A percentile compares a stretch with the other conserved stretches of the same genome.
These are phyloP conservation scores for Orbicella faveolata DNA, from an alignment of 64 coral and sea anemone genomes.

Conservation along the genomic window DNA sequence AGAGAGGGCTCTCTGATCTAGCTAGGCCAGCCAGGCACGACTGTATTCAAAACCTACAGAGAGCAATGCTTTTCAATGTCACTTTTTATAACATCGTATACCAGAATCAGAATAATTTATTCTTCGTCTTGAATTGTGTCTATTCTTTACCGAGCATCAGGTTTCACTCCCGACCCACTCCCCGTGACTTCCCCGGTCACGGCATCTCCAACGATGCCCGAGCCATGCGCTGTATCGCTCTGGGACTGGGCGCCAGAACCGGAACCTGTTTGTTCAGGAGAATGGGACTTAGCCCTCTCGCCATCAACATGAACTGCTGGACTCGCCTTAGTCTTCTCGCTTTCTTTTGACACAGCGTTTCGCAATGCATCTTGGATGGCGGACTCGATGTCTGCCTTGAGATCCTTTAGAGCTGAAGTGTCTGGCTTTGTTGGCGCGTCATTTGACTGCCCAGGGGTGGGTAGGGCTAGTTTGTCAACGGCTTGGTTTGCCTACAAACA, in stretches of 20 bases:
- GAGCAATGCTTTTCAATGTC: not conserved
- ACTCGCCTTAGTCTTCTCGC: constrained; percentile 1
- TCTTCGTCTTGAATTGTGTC: not conserved
- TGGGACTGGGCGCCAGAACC: constrained; percentile 26
- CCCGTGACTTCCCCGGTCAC: not conserved
- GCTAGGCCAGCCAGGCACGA: no score
- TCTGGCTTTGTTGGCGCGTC: not conserved
- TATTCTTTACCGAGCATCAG: not conserved
- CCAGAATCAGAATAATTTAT: not conserved
- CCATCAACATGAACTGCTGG: not conserved
- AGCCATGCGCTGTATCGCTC: not conserved
- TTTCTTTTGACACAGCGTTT: not conserved
- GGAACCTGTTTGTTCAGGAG: constrained; percentile 15
- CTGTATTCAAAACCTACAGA: no score
- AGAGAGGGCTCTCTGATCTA: no score
- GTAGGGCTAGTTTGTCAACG: not conserved
- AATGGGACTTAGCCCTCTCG: constrained; percentile 10
- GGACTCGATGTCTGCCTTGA: constrained; percentile 57
- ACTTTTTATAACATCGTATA: not conserved
- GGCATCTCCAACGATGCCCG: not conserved
- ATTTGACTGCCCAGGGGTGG: not conserved
- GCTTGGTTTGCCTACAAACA: not conserved
- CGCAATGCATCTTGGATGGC: constrained; percentile 60
- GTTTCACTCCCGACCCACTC: constrained; percentile 21
- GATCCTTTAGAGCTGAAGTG: constrained; percentile 44